phyloP scores from a whole-genome alignment of 2,113 vertebrate genomes.

The Oncorhynchus mykiss region DNA sequence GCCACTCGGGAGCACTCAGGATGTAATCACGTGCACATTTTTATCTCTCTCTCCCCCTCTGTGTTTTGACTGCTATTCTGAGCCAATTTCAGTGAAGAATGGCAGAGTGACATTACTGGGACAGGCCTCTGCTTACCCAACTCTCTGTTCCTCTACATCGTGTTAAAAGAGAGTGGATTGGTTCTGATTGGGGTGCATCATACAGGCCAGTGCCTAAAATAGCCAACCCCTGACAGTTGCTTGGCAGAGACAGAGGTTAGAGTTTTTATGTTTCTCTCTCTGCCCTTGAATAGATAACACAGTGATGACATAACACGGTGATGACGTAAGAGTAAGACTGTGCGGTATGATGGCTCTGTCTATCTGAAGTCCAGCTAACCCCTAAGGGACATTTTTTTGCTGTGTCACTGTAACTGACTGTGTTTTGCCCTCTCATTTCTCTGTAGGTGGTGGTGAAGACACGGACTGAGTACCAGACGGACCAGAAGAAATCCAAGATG shows the following conservation, averaged over 20 bases:
- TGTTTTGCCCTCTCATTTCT: not conserved
- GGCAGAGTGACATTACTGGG: conserved; percentile 50
- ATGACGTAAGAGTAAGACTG: not conserved
- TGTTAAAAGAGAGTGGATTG: not conserved
- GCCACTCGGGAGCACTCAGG: no score
- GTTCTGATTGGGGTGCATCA: not conserved
- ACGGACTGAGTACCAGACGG: conserved; percentile 93
- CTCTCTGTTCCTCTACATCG: not conserved
- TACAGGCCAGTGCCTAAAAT: not conserved
- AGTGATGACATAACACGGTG: not conserved
- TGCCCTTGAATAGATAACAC: not conserved
- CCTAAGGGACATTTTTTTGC: not conserved
- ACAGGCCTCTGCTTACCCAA: not conserved
- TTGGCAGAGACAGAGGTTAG: not conserved
- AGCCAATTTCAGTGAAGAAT: conserved; percentile 38
- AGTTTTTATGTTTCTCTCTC: not conserved
- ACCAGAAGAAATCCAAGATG: conserved; percentile 88
- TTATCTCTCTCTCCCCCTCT: not conserved
- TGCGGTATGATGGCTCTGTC: no score
- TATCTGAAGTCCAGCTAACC: no score
- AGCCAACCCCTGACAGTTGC: not conserved
- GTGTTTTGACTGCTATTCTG: conserved; percentile 17
- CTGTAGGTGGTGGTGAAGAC: conserved; percentile 97
- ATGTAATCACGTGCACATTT: no score
- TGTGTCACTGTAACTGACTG: not conserved